Percentiles rank a stretch among this genome's conserved stretches.
Evolutionary conservation across 2,888 invertebrate species (phyloP).

Genomic region (Ectemnius cavifrons): DNA sequence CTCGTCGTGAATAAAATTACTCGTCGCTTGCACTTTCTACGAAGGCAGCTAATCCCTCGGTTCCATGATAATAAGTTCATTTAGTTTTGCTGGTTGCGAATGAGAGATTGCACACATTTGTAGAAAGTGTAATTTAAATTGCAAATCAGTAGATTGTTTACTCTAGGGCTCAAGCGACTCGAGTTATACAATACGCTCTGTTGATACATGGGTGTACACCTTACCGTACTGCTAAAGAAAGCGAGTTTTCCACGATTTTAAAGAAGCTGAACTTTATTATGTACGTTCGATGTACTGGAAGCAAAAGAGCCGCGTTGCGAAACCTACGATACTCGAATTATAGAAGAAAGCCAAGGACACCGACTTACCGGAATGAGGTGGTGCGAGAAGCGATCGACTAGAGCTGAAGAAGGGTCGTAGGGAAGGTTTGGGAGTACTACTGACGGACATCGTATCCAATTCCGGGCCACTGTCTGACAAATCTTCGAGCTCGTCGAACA

Average conservation of each 20-base stretch:
- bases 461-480: constrained; percentile 97
- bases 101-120: constrained; percentile 7
- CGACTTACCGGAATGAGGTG: constrained; percentile 73
- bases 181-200: constrained; percentile 11
- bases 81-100: not conserved
- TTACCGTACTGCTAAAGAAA: constrained; percentile 47
- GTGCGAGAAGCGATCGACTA: constrained; percentile 85
- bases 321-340: constrained; percentile 24
- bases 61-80: not conserved
- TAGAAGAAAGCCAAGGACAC: constrained; percentile 1
- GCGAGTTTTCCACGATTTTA: constrained; percentile 11
- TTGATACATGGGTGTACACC: constrained; percentile 26
- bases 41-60: constrained; percentile 10
- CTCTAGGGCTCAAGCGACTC: constrained; percentile 39
- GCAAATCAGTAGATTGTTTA: constrained; percentile 28
- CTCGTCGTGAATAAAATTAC: constrained; percentile 24
- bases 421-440: constrained; percentile 97
- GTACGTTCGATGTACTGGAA: no score
- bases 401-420: constrained; percentile 97
- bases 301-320: constrained; percentile 10
- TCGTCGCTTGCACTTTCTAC: constrained; percentile 28
- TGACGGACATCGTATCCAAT: constrained; percentile 96
- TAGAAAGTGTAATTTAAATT: constrained; percentile 33
- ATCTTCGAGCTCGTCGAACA: constrained; percentile 97
- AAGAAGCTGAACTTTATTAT: constrained; percentile 5